Conservation (phyloP, 1,140 invertebrate genomes). For the Bombus huntii region DNA sequence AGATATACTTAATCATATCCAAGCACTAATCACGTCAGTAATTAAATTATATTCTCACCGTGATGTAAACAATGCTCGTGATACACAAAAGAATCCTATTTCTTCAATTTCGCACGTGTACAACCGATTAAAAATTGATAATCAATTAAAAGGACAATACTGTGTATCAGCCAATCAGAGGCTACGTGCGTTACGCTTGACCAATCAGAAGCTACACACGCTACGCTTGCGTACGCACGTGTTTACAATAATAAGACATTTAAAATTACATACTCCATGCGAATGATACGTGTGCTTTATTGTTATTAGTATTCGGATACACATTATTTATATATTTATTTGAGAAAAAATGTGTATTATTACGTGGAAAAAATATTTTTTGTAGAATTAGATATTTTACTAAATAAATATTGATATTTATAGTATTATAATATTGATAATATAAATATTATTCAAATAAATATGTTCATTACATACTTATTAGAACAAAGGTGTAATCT, state of each 20-base stretch:
- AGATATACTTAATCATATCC: background rate
- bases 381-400: background rate
- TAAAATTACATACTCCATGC: no score
- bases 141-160: background rate
- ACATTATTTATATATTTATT: background rate
- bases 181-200: background rate
- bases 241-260: background rate
- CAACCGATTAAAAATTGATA: rapidly evolving
- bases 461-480: background rate
- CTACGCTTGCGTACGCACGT: no score
- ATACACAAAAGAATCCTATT: background rate
- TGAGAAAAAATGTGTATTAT: background rate
- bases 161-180: background rate
- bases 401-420: background rate
- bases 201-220: background rate
- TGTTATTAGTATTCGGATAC: background rate
- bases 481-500: background rate
- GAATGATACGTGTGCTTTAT: no score
- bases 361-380: background rate
- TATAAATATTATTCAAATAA: background rate
- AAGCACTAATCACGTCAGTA: background rate
- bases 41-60: background rate
- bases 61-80: no score
- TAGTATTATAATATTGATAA: background rate
- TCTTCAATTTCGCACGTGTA: background rate